Evolutionary conservation across 2,888 invertebrate genomes (phyloP).

Genomic region (Apamea epomidion): DNA sequence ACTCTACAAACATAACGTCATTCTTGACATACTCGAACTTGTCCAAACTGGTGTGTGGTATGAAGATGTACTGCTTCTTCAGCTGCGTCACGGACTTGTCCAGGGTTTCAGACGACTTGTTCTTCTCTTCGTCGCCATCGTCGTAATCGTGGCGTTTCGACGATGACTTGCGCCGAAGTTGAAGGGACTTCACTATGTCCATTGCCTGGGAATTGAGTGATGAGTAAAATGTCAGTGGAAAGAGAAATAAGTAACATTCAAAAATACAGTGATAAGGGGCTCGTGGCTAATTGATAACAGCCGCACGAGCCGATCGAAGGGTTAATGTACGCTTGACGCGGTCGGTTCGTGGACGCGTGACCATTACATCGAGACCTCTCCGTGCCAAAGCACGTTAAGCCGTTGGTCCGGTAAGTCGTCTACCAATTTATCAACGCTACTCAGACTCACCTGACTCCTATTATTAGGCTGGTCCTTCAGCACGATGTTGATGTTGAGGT

Average conservation of each 20-base stretch:
- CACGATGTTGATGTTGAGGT: constrained; percentile 91
- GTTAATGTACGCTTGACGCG: background rate
- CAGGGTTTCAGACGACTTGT: constrained; percentile 77
- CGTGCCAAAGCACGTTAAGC: background rate
- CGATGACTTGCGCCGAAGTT: constrained; percentile 84
- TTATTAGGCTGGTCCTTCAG: constrained; percentile 91
- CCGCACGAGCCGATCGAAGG: background rate
- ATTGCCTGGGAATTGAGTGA: constrained; percentile 85
- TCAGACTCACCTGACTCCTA: constrained; percentile 81
- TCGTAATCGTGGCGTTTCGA: constrained; percentile 84
- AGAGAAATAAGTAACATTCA: no score
- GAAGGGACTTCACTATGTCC: constrained; percentile 92
- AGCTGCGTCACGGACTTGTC: constrained; percentile 82
- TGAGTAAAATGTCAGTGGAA: background rate
- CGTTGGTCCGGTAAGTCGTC: background rate
- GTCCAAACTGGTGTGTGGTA: constrained; percentile 91
- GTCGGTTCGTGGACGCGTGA: background rate
- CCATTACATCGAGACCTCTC: background rate
- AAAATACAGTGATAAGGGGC: no score
- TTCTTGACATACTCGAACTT: constrained; percentile 91
- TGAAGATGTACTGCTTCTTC: constrained; percentile 91
- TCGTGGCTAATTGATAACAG: no score
- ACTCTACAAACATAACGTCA: constrained; percentile 91
- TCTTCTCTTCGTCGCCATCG: constrained; percentile 75
- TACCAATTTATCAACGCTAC: background rate